Evolutionary conservation across 2,113 vertebrate species (phyloP).

Genomic region (Dipodomys ordii): DNA sequence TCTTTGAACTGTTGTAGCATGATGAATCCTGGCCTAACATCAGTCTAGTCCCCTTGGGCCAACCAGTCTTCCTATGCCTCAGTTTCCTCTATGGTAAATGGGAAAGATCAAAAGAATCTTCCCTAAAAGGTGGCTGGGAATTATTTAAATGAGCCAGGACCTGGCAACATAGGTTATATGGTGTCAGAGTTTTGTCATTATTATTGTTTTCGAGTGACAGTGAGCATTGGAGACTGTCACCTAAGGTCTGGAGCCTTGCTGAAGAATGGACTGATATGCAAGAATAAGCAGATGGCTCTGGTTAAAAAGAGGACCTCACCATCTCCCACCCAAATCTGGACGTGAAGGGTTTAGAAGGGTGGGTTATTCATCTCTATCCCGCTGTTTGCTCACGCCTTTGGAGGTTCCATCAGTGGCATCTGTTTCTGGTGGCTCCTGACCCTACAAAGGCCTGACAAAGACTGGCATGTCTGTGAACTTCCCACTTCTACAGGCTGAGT

Average conservation of each 20-base stretch:
- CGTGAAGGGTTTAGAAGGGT: not conserved
- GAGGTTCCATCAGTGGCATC: not conserved
- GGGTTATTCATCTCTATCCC: not conserved
- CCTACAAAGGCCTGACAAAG: not conserved
- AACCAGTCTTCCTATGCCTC: not conserved
- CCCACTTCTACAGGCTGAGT: not conserved
- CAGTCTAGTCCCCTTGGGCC: not conserved
- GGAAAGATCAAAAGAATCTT: not conserved
- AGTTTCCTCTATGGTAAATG: conserved; percentile 15
- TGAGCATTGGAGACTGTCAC: not conserved
- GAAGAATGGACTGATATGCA: not conserved
- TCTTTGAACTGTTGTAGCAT: not conserved
- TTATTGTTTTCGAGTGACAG: not conserved
- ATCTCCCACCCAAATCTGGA: not conserved
- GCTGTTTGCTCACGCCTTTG: not conserved
- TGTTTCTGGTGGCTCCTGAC: not conserved
- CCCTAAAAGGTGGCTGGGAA: not conserved
- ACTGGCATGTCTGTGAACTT: not conserved
- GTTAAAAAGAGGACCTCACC: not conserved
- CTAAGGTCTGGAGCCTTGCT: not conserved
- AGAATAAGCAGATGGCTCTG: not conserved
- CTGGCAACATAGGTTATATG: not conserved
- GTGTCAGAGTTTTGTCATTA: not conserved
- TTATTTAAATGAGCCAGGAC: not conserved
- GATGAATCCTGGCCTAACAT: not conserved